Conservation (phyloP, 2,888 invertebrate species). For the Amaurobius ferox region DNA sequence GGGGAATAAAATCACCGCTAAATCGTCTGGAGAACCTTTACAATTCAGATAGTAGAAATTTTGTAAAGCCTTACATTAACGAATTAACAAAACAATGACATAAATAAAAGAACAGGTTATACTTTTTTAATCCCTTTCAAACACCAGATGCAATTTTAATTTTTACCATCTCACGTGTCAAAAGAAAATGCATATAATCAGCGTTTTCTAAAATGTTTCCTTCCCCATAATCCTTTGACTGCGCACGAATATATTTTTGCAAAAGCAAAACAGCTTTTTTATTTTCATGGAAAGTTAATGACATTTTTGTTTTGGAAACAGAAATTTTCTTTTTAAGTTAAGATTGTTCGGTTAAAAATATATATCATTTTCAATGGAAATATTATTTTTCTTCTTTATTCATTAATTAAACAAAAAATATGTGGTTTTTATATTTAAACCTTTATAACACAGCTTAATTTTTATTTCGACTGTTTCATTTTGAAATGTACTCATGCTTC, state of each 20-base stretch:
- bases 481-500: too few species aligned
- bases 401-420: not conserved
- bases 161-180: not conserved
- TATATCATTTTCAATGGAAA: not conserved
- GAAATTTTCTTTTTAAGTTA: not conserved
- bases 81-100: too few species aligned
- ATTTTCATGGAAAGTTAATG: not conserved
- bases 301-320: slow-evolving; percentile 4
- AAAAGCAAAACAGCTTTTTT: not conserved
- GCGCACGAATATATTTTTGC: not conserved
- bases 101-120: too few species aligned
- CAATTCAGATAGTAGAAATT: too few species aligned
- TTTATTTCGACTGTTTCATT: too few species aligned
- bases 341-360: not conserved
- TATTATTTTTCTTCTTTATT: not conserved
- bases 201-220: not conserved
- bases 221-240: not conserved
- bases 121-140: too few species aligned
- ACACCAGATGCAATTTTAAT: too few species aligned
- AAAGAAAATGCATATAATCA: not conserved
- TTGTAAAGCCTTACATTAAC: too few species aligned
- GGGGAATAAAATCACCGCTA: too few species aligned
- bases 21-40: too few species aligned
- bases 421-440: not conserved
- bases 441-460: too few species aligned